A percentile compares a stretch with the other conserved stretches of the same genome.
Conservation (phyloP, 2,797 vertebrate genomes). For the Tokudaia tokunoshimensis region DNA sequence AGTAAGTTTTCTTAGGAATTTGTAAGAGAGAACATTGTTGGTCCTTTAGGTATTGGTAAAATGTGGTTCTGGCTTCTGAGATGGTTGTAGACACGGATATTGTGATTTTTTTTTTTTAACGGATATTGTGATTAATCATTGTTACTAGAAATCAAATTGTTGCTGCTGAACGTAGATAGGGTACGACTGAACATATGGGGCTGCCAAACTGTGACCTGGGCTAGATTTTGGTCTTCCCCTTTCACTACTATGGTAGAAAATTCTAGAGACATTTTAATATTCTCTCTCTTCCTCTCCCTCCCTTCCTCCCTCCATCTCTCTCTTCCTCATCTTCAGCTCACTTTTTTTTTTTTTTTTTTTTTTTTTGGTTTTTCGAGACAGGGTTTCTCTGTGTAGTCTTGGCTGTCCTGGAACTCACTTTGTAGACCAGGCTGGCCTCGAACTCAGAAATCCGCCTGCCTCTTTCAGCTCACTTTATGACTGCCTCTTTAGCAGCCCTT, state of each 20-base stretch:
- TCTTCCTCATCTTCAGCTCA: neutral
- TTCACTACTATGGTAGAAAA: constrained; percentile 56
- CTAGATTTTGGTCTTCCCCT: neutral
- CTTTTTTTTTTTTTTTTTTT: too few relatives aligned
- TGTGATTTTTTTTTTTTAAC: too few relatives aligned
- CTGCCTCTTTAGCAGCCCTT: constrained; percentile 42
- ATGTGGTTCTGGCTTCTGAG: constrained; percentile 50
- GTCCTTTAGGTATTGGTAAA: neutral
- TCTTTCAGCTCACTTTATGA: constrained; percentile 56
- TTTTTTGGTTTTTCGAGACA: too few relatives aligned
- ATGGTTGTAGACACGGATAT: constrained; percentile 40
- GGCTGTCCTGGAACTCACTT: too few relatives aligned
- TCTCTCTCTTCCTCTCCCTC: neutral
- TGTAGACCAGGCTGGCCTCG: too few relatives aligned
- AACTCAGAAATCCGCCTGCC: too few relatives aligned
- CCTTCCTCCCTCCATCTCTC: neutral
- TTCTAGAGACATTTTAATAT: constrained; percentile 39
- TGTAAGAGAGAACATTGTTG: neutral
- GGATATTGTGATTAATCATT: neutral
- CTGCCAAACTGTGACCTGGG: constrained; percentile 47
- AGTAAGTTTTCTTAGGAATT: neutral
- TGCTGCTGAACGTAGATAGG: neutral
- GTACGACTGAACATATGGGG: neutral
- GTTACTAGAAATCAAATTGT: constrained; percentile 20
- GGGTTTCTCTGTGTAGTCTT: too few relatives aligned